These are phyloP conservation scores for Neodiprion fabricii DNA, from an alignment of 1,140 invertebrate species.

Conservation along the genomic window DNA sequence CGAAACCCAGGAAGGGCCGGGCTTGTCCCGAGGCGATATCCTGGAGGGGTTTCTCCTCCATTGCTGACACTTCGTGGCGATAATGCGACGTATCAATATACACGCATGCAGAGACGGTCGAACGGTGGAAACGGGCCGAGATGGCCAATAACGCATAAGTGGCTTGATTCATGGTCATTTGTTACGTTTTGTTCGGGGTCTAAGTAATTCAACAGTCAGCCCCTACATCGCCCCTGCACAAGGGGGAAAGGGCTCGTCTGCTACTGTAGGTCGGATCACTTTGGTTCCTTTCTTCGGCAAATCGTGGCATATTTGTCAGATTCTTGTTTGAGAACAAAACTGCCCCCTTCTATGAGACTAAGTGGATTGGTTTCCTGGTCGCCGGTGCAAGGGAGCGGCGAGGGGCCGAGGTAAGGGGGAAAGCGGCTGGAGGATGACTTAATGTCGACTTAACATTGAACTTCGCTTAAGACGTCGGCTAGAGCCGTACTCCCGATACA, in stretches of 20 bases:
- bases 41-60: background rate
- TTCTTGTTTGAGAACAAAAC: constrained; percentile 60
- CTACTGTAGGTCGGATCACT: background rate
- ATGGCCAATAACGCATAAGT: constrained; percentile 56
- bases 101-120: background rate
- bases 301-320: constrained; percentile 62
- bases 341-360: constrained; percentile 27
- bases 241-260: constrained; percentile 12
- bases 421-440: constrained; percentile 10
- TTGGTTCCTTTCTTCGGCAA: constrained; percentile 51
- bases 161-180: constrained; percentile 53
- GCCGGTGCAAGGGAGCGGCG: constrained; percentile 17
- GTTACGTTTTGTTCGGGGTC: constrained; percentile 56
- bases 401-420: constrained; percentile 19
- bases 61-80: background rate
- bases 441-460: constrained; percentile 1
- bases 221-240: constrained; percentile 18
- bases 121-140: constrained; percentile 28
- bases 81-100: constrained; percentile 53
- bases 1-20: no score
- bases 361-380: constrained; percentile 2
- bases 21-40: no score
- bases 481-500: constrained; percentile 6
- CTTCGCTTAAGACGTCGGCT: background rate
- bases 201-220: constrained; percentile 55